Conservation (phyloP, 2,113 vertebrate species). For the Geococcyx californianus region DNA sequence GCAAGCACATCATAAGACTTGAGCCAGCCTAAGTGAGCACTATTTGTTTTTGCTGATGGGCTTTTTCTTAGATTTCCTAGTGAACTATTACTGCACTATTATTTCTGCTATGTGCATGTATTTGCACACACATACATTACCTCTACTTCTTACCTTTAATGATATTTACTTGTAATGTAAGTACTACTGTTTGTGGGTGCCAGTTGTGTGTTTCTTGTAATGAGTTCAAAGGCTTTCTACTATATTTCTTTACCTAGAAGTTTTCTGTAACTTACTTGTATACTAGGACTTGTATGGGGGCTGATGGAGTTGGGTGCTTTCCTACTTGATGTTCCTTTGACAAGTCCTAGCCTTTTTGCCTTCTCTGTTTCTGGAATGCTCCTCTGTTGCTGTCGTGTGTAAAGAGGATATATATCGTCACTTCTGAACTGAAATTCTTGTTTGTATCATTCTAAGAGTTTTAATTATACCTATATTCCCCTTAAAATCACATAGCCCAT, state of each 20-base stretch:
- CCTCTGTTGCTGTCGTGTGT: not conserved
- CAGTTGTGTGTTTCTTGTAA: not conserved
- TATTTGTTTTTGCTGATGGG: not conserved
- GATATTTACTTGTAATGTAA: not conserved
- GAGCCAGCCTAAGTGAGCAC: not conserved
- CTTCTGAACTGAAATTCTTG: not conserved
- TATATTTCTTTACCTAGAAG: not conserved
- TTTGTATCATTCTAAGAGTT: not conserved
- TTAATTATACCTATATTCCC: not conserved
- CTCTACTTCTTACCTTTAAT: not conserved
- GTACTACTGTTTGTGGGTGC: not conserved
- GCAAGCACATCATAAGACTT: not conserved
- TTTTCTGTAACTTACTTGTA: not conserved
- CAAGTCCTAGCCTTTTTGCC: not conserved
- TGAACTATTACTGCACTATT: not conserved
- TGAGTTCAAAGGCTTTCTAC: not conserved
- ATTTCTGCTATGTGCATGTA: not conserved
- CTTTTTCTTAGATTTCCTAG: not conserved
- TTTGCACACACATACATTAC: rapidly evolving
- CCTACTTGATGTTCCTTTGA: not conserved
- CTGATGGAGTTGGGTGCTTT: not conserved
- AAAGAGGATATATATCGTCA: not conserved
- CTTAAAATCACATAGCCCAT: not conserved
- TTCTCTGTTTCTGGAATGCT: not conserved
- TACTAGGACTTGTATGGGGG: not conserved